A percentile compares a stretch with the other conserved stretches of the same genome.
Evolutionary conservation across 2,797 vertebrate species (phyloP).

Genomic region (Spondyliosoma cantharus): DNA sequence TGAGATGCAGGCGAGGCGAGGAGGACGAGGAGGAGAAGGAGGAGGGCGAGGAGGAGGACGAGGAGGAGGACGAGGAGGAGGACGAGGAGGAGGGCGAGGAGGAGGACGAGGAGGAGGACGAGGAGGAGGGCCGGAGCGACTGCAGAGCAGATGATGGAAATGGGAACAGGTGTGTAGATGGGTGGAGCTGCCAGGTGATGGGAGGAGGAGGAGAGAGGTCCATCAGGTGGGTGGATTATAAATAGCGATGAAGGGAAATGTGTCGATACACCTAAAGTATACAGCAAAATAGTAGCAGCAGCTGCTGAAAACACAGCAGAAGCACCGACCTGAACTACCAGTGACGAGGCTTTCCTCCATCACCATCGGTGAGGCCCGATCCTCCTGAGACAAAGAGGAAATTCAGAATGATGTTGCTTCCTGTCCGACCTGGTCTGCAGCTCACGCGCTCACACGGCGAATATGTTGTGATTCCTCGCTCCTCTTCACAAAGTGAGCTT

Average conservation of each 20-base stretch:
- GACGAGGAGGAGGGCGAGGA: no score
- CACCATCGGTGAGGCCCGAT: not conserved
- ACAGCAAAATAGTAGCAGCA: not conserved
- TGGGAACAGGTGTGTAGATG: no score
- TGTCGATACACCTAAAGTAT: not conserved
- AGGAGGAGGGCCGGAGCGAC: not conserved
- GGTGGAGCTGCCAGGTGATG: no score
- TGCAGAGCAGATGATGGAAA: no score
- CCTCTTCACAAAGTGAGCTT: not conserved
- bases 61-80: no score
- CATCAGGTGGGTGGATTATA: no score
- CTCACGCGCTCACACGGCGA: not conserved
- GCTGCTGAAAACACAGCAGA: constrained; percentile 13
- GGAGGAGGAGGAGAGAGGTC: no score
- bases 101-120: no score
- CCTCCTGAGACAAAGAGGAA: not conserved
- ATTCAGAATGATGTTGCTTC: not conserved
- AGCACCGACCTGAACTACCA: not conserved
- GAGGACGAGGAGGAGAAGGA: no score
- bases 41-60: no score
- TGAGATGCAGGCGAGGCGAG: no score
- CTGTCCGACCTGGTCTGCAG: not conserved
- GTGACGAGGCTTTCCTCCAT: not conserved
- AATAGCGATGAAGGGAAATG: no score
- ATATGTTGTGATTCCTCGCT: not conserved